Base-by-base conservation (phyloP, 2,888 invertebrate genomes). In the Heliothis peltigera region DNA sequence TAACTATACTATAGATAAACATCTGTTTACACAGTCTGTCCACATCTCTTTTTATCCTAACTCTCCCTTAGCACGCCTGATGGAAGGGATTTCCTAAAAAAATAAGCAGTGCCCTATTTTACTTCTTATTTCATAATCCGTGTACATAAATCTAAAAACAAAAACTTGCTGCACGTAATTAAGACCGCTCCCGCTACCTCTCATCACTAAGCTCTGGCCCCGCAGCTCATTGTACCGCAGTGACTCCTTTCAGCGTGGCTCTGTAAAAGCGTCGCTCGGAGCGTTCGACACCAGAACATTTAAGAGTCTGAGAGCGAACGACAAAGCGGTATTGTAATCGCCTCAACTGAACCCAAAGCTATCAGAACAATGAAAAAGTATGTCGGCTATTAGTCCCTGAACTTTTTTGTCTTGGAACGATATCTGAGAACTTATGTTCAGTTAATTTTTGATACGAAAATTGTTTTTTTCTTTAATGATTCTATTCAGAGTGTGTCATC, bases 301-400 rank as follows among this genome's bases (percentile, higher is more conserved):
- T 68, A 72, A 78, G 80, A 73, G 57, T 71, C 48, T 64, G 61
- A 75, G 67, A 69, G 75, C 66, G 51, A 58, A 21, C 77, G 64
- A 75, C 75, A 80, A 80, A 80, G 66, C 64, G 61, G 62, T 64
- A 80, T 80, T 80, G 75, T 82, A 77, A 80, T 77, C 62, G 75
- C 64, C 63, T 80, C 74, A 68, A 57, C 64, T 60, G 52, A 22
- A 52, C 18, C 52, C 44, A 64, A 77, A 77, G 79, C 63, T 79
- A 71, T 63, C 39, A 43, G 35, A 75, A 78, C 68, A 69, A 64
- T 65, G 57, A 57, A 68, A 63, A 80, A 65, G 47, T 78, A 70
- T 67, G 64, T 46, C 66, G 58, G 58, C 60, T 57, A 76, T 64
- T 79, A 64, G 43, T 51, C 63, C 60, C 8, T 43, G 25, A 47